phyloP scores from a whole-genome alignment of 2,797 vertebrate species.

The Rhodeus uyekii region DNA sequence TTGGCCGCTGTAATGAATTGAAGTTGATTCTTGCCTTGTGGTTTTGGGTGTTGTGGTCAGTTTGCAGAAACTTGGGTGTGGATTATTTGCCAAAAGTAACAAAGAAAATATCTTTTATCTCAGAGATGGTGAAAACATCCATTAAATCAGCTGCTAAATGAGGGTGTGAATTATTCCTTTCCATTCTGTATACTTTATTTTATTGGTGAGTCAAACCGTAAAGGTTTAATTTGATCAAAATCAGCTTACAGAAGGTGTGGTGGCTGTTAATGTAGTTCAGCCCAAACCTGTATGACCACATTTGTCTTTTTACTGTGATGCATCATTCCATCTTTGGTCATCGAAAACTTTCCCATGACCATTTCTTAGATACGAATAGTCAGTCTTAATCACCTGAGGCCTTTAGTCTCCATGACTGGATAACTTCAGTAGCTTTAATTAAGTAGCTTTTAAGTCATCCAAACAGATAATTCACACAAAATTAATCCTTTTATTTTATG shows the following conservation, averaged over 20 bases:
- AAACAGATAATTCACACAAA: neutral
- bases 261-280: slow-evolving; percentile 15
- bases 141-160: neutral
- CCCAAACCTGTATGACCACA: slow-evolving; percentile 41
- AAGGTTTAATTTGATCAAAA: slow-evolving; percentile 9
- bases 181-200: slow-evolving; percentile 1
- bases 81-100: neutral
- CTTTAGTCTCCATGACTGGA: too few species aligned
- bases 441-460: neutral
- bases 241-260: slow-evolving; percentile 35
- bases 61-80: slow-evolving; percentile 6
- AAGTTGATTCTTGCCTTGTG: slow-evolving; percentile 10
- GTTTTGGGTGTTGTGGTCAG: slow-evolving; percentile 31
- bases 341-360: slow-evolving; percentile 35
- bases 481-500: neutral
- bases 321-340: slow-evolving; percentile 37
- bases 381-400: too few species aligned
- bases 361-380: too few species aligned
- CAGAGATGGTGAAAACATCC: neutral
- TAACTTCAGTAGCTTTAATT: too few species aligned
- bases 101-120: slow-evolving; percentile 15
- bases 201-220: slow-evolving; percentile 20
- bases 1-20: neutral
- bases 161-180: slow-evolving; percentile 17
- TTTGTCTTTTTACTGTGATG: slow-evolving; percentile 15